Conservation (phyloP, 2,797 vertebrate species). For the Typhlichthys subterraneus region DNA sequence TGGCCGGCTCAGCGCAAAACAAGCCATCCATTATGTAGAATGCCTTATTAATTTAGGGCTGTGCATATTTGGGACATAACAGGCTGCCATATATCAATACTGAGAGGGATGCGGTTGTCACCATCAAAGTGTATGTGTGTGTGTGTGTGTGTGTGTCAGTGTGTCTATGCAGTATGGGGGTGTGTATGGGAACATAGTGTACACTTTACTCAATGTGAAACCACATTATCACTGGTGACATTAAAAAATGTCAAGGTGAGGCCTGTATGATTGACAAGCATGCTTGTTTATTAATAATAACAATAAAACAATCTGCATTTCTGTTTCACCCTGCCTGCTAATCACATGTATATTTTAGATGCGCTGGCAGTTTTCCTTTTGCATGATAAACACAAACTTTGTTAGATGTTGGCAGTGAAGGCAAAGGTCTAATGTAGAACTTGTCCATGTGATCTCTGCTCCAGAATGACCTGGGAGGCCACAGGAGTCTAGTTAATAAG, state of each 20-base stretch:
- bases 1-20: constrained; percentile 52
- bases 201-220: neutral
- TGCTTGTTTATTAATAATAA: constrained; percentile 12
- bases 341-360: constrained; percentile 1
- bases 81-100: constrained; percentile 54
- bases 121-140: constrained; percentile 35
- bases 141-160: constrained; percentile 20
- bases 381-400: too few species aligned
- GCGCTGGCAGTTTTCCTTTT: neutral
- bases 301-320: constrained; percentile 2
- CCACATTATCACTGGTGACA: neutral
- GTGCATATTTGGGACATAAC: constrained; percentile 50
- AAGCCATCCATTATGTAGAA: constrained; percentile 64
- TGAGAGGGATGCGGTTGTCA: constrained; percentile 27
- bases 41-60: constrained; percentile 50
- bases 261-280: neutral
- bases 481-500: constrained; percentile 97
- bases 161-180: constrained; percentile 6
- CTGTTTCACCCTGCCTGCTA: neutral
- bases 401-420: too few species aligned
- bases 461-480: constrained; percentile 96
- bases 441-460: constrained; percentile 25
- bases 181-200: constrained; percentile 12
- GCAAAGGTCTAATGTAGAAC: neutral
- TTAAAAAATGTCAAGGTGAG: neutral